Conservation (phyloP, 2,888 invertebrate genomes). For the Norana najaformis region DNA sequence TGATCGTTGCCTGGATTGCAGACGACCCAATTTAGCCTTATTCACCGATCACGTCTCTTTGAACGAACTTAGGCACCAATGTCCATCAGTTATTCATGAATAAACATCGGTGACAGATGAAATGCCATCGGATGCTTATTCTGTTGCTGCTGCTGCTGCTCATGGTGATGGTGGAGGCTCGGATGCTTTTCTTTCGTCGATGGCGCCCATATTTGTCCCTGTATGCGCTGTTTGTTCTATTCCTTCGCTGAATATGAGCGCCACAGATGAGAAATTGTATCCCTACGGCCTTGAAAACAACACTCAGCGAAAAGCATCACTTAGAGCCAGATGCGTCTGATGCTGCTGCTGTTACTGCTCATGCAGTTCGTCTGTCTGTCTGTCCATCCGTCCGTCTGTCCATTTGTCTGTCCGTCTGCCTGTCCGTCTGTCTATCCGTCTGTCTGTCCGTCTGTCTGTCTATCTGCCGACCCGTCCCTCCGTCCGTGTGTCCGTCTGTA, state of each 20-base stretch:
- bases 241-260: background rate
- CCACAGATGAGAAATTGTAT: no score
- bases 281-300: background rate
- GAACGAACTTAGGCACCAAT: background rate
- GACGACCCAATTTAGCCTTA: background rate
- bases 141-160: background rate
- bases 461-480: no score
- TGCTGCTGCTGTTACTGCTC: no score
- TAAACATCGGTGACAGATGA: background rate
- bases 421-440: no score
- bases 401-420: no score
- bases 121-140: background rate
- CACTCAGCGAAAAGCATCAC: background rate
- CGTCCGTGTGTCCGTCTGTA: no score
- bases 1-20: background rate
- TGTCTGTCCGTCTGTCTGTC: no score
- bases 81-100: background rate
- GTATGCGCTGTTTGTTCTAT: no score
- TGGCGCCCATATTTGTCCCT: background rate
- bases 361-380: no score
- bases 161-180: background rate
- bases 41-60: slow-evolving; percentile 7
- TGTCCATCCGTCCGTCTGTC: no score
- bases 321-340: background rate
- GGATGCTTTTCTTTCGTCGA: background rate